These are phyloP conservation scores for Chrysotoxum bicinctum DNA, from an alignment of 2,888 invertebrate genomes.

Conservation along the genomic window DNA sequence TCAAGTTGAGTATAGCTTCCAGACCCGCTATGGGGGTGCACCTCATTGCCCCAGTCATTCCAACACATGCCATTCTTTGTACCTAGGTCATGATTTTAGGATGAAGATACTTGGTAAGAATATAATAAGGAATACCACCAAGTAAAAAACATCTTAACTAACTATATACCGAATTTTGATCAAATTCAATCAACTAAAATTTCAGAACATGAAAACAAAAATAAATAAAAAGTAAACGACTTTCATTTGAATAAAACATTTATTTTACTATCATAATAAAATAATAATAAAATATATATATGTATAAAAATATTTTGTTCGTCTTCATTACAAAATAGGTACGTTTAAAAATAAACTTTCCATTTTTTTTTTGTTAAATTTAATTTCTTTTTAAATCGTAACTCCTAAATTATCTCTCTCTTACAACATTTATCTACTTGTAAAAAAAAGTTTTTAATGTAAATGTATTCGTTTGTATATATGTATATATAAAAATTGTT, in stretches of 20 bases:
- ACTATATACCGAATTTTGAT: no score
- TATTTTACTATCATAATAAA: constrained; percentile 72
- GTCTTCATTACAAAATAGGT: constrained; percentile 68
- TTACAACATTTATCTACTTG: constrained; percentile 65
- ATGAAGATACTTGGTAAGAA: no score
- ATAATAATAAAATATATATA: constrained; percentile 72
- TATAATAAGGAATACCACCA: no score
- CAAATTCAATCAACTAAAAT: no score
- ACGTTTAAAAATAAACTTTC: constrained; percentile 71
- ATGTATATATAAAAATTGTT: constrained; percentile 49
- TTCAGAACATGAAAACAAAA: not conserved
- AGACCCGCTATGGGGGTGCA: no score
- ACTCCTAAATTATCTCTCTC: constrained; percentile 33
- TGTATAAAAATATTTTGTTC: constrained; percentile 68
- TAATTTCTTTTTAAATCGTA: constrained; percentile 32
- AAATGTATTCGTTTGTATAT: constrained; percentile 63
- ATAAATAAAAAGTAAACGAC: constrained; percentile 14
- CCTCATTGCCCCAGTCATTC: not conserved
- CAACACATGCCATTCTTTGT: no score
- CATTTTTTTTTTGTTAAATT: constrained; percentile 19
- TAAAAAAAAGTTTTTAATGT: constrained; percentile 48
- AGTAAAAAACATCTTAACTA: no score
- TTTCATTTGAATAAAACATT: constrained; percentile 72
- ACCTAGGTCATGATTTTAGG: no score
- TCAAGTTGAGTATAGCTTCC: no score